These are phyloP conservation scores for Ciconia maguari DNA, from an alignment of 2,113 vertebrate species.

Conservation along the genomic window DNA sequence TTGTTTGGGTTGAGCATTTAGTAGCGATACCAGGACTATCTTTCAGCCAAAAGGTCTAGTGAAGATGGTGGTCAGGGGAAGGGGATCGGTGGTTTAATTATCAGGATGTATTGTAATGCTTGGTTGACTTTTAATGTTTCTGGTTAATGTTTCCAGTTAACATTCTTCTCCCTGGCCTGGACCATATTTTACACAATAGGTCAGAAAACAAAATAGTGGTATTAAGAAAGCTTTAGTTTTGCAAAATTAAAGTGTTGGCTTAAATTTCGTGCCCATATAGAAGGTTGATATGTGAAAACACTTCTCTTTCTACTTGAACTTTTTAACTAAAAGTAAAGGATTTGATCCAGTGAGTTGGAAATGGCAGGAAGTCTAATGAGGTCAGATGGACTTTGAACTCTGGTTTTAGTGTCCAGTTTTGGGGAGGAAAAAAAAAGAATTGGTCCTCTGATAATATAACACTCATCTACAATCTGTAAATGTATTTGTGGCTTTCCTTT, in stretches of 20 bases:
- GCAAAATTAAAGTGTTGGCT: not conserved
- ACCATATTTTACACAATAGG: not conserved
- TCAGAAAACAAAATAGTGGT: not conserved
- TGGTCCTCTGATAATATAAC: not conserved
- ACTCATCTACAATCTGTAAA: not conserved
- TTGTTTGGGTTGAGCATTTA: not conserved
- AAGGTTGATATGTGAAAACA: not conserved
- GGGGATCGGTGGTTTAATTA: not conserved
- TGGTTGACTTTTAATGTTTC: not conserved
- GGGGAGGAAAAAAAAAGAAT: not conserved
- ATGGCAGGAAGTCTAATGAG: not conserved
- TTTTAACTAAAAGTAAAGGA: not conserved
- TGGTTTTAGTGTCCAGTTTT: not conserved
- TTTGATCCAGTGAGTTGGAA: not conserved
- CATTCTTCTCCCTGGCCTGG: not conserved
- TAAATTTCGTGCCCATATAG: not conserved
- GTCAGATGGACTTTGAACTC: not conserved
- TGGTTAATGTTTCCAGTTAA: not conserved
- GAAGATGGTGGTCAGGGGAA: not conserved
- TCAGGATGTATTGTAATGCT: not conserved
- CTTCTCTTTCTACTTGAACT: not conserved
- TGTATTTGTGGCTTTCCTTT: not conserved
- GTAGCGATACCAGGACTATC: not conserved
- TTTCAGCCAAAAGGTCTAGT: not conserved
- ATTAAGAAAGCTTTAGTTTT: not conserved